Base-by-base conservation (phyloP, 2,797 vertebrate genomes). In the Sciaenops ocellatus region DNA sequence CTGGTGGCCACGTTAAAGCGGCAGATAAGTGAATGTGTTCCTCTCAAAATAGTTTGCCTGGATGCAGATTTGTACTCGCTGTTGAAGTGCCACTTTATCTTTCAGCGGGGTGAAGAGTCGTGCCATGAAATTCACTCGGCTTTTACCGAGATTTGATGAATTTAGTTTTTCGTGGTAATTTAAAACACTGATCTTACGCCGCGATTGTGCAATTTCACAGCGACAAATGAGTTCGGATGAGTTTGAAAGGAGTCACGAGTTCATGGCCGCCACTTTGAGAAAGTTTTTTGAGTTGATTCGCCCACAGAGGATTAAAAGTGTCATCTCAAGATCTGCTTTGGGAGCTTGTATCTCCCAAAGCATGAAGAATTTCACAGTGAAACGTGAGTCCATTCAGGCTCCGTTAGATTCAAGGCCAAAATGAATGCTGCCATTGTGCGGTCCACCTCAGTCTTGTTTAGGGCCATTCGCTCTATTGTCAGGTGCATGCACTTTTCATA, bases 1-100 rank as follows among this genome's bases (percentile, higher is more conserved):
- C 82, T 5, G 79, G 70, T 59, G 72, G 75, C 67, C 30, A 70
- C 34, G 26, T 78, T 4, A 11, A n/a, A 44, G 47, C 17, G 3
- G 56, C 41, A 87, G 74, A 84, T 79, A 83, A 85, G 80, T 70
- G 44, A 73, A 65, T 3, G 34, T 42, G 55, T 65, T 77, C 57
- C 62, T 74, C 80, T 88, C 42, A 56, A 48, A 87, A 70, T 24
- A 70, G 61, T 59, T 38, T 26, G 38, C 26, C 6, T 6, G 63
- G 48, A 79, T 67, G 74, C 63, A 74, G 74, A 86, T 75, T 9
- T 68, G 75, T 63, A 26, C 55, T 64, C 34, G 26, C 76, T 62
- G 62, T 7, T 60, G 22, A 83, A 79, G 73, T 41, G 63, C 18
- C 67, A 15, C 63, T 80, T 82, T 51, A 76, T 80, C 73, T 70